Evolutionary conservation across 1,140 invertebrate species (phyloP).

Genomic region (Gonioctena quinquepunctata): DNA sequence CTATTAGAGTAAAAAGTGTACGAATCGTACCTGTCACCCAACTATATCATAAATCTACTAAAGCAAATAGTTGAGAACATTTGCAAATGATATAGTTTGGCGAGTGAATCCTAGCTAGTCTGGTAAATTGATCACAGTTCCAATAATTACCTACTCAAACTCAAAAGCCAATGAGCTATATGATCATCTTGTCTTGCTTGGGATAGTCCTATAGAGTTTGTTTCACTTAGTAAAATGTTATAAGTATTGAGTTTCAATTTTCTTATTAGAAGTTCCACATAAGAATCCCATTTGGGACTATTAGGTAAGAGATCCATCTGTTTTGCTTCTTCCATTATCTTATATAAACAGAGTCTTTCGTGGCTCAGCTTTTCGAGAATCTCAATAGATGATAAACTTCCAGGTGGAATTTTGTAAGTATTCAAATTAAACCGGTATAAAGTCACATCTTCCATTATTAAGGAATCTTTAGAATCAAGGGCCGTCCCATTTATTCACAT

Average conservation of each 20-base stretch:
- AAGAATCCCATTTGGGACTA: not conserved
- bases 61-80: not conserved
- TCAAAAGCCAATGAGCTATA: constrained; percentile 10
- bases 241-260: not conserved
- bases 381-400: not conserved
- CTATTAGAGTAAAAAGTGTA: not conserved
- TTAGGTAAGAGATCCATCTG: not conserved
- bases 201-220: not conserved
- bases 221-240: not conserved
- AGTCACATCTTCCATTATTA: not conserved
- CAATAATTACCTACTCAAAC: constrained; percentile 6
- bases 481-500: too few relatives aligned
- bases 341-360: not conserved
- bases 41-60: not conserved
- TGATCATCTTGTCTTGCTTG: not conserved
- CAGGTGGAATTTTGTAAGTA: not conserved
- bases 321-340: not conserved
- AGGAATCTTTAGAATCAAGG: too few relatives aligned
- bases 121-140: not conserved
- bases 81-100: not conserved
- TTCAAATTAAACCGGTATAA: constrained; percentile 5
- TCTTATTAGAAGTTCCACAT: not conserved
- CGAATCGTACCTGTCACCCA: not conserved
- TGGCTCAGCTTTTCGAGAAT: not conserved
- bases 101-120: not conserved